Evolutionary conservation across 2,888 invertebrate genomes (phyloP).

Genomic region (Pollenia labialis): DNA sequence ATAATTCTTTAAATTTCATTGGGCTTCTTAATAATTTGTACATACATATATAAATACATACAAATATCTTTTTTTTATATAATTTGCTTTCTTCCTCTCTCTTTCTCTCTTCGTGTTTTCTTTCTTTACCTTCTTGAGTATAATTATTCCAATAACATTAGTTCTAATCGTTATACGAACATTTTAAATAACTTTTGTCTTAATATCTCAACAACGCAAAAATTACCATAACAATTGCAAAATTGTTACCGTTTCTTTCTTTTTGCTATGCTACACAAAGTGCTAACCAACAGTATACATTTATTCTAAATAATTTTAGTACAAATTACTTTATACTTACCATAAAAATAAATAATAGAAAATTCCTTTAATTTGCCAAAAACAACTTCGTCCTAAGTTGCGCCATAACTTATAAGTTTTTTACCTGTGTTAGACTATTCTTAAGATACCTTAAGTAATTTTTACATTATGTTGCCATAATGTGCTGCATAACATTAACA

Average conservation of each 20-base stretch:
- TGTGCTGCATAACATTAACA: conserved; percentile 74
- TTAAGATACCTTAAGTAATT: conserved; percentile 44
- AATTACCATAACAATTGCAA: conserved; percentile 50
- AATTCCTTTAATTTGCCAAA: conserved; percentile 35
- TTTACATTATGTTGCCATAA: conserved; percentile 70
- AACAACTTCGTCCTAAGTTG: background rate
- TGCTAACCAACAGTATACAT: background rate
- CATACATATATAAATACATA: too few species aligned
- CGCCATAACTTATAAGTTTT: background rate
- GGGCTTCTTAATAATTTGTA: too few species aligned
- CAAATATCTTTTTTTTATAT: too few species aligned
- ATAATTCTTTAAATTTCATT: too few species aligned
- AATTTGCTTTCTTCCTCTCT: too few species aligned
- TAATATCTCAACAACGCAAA: conserved; percentile 38
- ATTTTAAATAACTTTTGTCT: conserved; percentile 32
- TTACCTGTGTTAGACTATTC: conserved; percentile 28
- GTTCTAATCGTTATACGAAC: conserved; percentile 14
- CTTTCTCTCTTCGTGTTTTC: background rate
- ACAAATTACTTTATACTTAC: conserved; percentile 33
- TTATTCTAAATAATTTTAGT: conserved; percentile 28
- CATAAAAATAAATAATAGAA: conserved; percentile 18
- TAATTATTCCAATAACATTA: conserved; percentile 47
- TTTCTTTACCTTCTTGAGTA: background rate
- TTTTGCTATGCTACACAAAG: background rate
- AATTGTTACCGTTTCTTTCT: background rate